Conservation (phyloP, 2,888 invertebrate species). For the Cheilosia grossa region DNA sequence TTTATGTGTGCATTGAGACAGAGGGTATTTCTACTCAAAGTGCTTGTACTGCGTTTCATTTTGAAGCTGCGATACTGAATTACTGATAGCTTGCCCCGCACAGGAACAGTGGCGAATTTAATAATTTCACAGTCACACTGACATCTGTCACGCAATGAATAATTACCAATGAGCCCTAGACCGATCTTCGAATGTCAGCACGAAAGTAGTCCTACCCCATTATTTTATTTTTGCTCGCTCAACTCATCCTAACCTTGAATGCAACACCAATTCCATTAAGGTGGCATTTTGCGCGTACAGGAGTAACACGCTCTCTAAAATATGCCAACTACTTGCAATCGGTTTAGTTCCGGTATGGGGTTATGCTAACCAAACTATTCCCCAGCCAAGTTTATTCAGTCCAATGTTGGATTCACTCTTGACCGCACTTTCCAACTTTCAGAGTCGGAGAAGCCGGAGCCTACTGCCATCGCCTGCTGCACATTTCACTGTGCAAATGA, state of each 20-base stretch:
- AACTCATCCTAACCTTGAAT: background rate
- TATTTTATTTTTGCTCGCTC: background rate
- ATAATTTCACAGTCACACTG: background rate
- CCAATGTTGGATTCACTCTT: background rate
- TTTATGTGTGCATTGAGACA: too few species aligned
- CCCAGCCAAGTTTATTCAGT: background rate
- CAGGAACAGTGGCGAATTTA: too few species aligned
- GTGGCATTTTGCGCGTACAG: background rate
- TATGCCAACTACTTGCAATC: background rate
- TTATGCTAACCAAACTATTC: conserved; percentile 11
- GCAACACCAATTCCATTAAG: background rate
- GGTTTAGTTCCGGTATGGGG: conserved; percentile 30
- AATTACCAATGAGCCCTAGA: background rate
- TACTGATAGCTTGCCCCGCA: too few species aligned
- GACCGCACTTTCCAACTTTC: background rate
- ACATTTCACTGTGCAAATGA: background rate
- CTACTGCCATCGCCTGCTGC: background rate
- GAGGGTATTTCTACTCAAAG: too few species aligned
- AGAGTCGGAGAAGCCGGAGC: background rate
- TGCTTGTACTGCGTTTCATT: too few species aligned
- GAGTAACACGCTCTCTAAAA: background rate
- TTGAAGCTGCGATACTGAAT: too few species aligned
- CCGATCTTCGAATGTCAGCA: background rate
- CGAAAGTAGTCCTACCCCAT: background rate
- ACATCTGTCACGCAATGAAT: conserved; percentile 12